phyloP scores from a whole-genome alignment of 2,113 vertebrate species.

The Natator depressus region DNA sequence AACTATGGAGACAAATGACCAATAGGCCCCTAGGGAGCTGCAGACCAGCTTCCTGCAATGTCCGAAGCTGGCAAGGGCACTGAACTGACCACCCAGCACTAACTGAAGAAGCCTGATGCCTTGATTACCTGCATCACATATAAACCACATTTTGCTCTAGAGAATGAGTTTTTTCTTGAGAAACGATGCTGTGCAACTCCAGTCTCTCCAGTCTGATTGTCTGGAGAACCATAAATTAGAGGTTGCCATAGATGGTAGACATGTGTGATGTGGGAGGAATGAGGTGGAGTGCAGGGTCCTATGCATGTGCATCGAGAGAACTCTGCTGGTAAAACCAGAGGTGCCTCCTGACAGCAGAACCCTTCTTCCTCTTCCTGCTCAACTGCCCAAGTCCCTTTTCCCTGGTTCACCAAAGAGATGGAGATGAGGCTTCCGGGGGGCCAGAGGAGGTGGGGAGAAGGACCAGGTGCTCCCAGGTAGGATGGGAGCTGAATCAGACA shows the following conservation, averaged over 20 bases:
- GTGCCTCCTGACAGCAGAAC: not conserved
- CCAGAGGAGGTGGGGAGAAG: too few relatives aligned
- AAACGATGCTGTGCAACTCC: not conserved
- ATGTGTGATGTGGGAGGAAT: not conserved
- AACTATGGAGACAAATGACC: not conserved
- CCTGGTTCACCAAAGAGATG: not conserved
- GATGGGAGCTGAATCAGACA: too few relatives aligned
- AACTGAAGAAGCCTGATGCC: not conserved
- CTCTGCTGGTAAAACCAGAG: not conserved
- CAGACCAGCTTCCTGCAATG: not conserved
- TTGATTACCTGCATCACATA: not conserved
- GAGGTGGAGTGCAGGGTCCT: not conserved
- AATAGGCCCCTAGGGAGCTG: not conserved
- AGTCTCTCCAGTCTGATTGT: not conserved
- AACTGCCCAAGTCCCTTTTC: constrained; percentile 11
- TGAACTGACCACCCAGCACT: too few relatives aligned
- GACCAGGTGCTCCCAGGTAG: too few relatives aligned
- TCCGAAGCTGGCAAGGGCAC: not conserved
- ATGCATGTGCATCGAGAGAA: not conserved
- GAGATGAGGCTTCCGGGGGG: not conserved
- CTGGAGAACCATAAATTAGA: not conserved
- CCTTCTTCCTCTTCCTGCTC: not conserved
- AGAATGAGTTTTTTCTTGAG: not conserved
- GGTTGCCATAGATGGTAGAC: not conserved
- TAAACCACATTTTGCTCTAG: not conserved